These are phyloP conservation scores for Drosophila eohydei DNA, from an alignment of 2,888 invertebrate genomes.

Conservation along the genomic window DNA sequence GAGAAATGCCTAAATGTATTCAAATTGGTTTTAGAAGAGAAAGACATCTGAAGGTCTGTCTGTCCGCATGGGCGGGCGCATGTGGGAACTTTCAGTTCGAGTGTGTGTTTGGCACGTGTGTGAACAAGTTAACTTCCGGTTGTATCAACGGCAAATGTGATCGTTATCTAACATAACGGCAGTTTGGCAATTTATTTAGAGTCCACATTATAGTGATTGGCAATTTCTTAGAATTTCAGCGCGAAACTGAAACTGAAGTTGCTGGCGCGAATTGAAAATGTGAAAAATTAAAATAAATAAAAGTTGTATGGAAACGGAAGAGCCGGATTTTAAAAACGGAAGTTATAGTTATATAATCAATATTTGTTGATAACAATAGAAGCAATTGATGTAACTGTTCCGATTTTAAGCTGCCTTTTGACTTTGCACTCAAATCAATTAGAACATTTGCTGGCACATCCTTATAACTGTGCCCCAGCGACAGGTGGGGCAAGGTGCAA, in stretches of 20 bases:
- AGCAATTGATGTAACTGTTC: neutral
- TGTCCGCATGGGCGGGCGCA: neutral
- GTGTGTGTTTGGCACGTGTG: conserved; percentile 42
- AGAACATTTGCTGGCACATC: conserved; percentile 39
- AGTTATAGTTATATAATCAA: conserved; percentile 2
- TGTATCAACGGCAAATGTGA: conserved; percentile 19
- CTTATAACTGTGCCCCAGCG: conserved; percentile 38
- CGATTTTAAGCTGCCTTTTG: neutral
- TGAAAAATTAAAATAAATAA: neutral
- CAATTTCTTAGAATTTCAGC: conserved; percentile 24
- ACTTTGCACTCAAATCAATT: conserved; percentile 8
- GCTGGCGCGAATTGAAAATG: neutral
- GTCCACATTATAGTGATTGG: conserved; percentile 35
- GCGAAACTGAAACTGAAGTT: conserved; percentile 10
- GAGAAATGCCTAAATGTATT: neutral
- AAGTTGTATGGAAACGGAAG: conserved; percentile 5
- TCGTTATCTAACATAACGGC: conserved; percentile 44
- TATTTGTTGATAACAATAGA: conserved; percentile 1
- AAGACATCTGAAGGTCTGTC: neutral
- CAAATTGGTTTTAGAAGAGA: neutral
- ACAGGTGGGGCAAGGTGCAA: conserved; percentile 39
- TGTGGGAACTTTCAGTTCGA: conserved; percentile 11
- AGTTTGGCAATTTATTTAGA: conserved; percentile 42
- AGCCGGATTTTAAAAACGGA: conserved; percentile 1
- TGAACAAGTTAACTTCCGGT: conserved; percentile 43